Percentiles rank a stretch among this genome's conserved stretches.
phyloP scores from a whole-genome alignment of 64 coral and sea anemone species.

The Porites lutea region DNA sequence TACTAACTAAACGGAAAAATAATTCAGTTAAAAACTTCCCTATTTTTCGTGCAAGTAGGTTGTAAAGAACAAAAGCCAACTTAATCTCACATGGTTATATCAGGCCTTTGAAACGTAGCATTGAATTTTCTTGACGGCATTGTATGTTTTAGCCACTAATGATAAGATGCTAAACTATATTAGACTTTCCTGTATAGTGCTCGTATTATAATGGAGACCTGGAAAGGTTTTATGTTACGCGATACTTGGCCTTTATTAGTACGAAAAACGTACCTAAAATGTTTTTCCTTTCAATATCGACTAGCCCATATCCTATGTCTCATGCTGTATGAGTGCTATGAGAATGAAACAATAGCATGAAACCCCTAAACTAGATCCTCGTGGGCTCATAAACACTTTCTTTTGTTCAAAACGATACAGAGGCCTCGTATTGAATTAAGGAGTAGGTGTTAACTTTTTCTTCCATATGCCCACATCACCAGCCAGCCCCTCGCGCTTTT shows the following conservation, averaged over 20 bases:
- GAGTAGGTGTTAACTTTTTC: conserved; percentile 15
- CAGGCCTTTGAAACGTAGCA: not conserved
- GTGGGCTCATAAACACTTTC: not conserved
- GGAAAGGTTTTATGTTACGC: no score
- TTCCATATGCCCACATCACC: conserved; percentile 15
- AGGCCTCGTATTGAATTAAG: conserved; percentile 16
- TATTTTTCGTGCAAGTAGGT: no score
- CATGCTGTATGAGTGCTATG: not conserved
- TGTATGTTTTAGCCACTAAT: not conserved
- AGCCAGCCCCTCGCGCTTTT: not conserved
- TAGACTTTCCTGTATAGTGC: no score
- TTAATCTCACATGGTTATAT: not conserved
- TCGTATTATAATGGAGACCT: no score
- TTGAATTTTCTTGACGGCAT: not conserved
- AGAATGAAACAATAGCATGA: not conserved
- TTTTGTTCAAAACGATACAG: conserved; percentile 30
- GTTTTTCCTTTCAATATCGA: no score
- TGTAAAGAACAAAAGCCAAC: not conserved
- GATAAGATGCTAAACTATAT: no score
- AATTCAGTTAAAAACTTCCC: no score
- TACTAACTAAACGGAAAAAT: no score
- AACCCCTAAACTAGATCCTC: not conserved
- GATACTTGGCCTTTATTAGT: no score
- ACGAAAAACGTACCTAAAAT: no score
- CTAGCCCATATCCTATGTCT: not conserved